Percentiles rank a stretch among this genome's conserved stretches.
Conservation (phyloP, 2,888 invertebrate genomes). For the Latheticus oryzae region DNA sequence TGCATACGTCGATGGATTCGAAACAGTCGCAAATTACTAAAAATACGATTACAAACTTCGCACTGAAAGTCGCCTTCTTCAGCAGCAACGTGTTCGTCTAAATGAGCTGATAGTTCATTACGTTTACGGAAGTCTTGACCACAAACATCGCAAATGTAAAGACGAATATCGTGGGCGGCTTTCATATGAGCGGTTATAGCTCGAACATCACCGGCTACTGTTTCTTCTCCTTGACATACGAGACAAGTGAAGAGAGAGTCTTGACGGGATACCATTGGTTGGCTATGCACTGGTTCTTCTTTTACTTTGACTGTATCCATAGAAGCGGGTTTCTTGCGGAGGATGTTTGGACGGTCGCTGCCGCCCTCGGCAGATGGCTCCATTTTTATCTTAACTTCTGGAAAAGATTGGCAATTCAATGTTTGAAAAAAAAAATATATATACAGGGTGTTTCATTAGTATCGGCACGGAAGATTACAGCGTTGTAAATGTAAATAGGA, state of each 20-base stretch:
- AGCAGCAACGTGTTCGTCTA: conserved; percentile 73
- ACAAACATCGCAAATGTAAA: conserved; percentile 80
- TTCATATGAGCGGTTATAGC: conserved; percentile 74
- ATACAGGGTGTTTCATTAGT: too few species aligned
- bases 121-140: conserved; percentile 74
- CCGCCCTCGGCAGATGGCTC: conserved; percentile 51
- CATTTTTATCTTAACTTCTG: conserved; percentile 52
- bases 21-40: conserved; percentile 71
- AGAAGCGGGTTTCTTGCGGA: conserved; percentile 52
- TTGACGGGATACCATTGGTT: conserved; percentile 50
- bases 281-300: conserved; percentile 46
- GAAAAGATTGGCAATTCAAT: too few species aligned
- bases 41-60: conserved; percentile 73
- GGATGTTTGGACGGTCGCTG: conserved; percentile 57
- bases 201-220: conserved; percentile 69
- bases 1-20: conserved; percentile 75
- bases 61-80: conserved; percentile 75
- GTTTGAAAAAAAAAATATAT: too few species aligned
- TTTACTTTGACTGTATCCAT: conserved; percentile 41
- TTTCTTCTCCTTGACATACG: conserved; percentile 66
- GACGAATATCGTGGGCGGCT: conserved; percentile 70
- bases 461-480: too few species aligned
- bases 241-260: conserved; percentile 70
- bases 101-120: conserved; percentile 73
- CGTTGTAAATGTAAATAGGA: too few species aligned